phyloP scores from a whole-genome alignment of 1,140 invertebrate genomes.

The Diorhabda elongata region DNA sequence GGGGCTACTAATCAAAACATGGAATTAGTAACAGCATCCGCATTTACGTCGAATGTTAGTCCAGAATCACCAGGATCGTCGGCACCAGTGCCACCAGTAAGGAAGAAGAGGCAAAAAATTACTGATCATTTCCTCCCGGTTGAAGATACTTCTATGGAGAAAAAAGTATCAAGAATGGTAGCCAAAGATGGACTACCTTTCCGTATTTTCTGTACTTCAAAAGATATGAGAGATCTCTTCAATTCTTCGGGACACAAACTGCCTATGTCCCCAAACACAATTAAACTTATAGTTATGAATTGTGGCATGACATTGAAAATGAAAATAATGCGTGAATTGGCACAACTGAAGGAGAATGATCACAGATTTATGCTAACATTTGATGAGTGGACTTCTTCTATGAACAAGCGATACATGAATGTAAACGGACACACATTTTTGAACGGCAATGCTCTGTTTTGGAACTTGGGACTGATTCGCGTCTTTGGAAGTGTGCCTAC shows the following conservation, averaged over 20 bases:
- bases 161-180: constrained; percentile 18
- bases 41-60: constrained; percentile 11
- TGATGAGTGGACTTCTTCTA: constrained; percentile 24
- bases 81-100: constrained; percentile 15
- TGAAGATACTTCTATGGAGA: constrained; percentile 16
- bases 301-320: constrained; percentile 20
- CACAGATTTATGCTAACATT: constrained; percentile 22
- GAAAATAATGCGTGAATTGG: constrained; percentile 18
- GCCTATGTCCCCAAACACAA: constrained; percentile 18
- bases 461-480: not conserved
- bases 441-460: not conserved
- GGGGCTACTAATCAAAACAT: not conserved
- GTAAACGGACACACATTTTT: constrained; percentile 23
- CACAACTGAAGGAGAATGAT: constrained; percentile 1
- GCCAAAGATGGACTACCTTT: constrained; percentile 24
- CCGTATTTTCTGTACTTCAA: constrained; percentile 18
- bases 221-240: constrained; percentile 22
- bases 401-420: constrained; percentile 22
- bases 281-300: constrained; percentile 22
- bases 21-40: constrained; percentile 13
- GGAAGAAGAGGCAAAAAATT: constrained; percentile 16
- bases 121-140: constrained; percentile 17
- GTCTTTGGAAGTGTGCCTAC: not conserved
- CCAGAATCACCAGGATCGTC: constrained; percentile 16
- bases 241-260: constrained; percentile 11